Base-by-base conservation (phyloP, 1,140 invertebrate species). In the Dryas iulia region DNA sequence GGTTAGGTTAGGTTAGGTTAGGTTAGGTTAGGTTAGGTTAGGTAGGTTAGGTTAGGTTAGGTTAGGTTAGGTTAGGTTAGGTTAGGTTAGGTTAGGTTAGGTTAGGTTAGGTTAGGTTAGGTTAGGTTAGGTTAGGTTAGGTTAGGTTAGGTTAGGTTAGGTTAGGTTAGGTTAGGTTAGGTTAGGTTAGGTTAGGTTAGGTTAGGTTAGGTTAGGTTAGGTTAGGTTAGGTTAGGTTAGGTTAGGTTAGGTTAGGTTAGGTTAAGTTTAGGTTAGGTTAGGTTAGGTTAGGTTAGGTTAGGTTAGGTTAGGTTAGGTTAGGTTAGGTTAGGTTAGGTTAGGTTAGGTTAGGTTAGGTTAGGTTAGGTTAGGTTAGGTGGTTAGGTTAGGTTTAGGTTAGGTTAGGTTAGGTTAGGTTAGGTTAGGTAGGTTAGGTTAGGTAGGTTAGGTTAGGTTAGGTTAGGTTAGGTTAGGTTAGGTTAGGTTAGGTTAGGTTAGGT, bases 241-340 rank as follows among this genome's bases (percentile, higher is more conserved):
- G 31, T 60, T 39, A 24, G 59, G 31, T 60, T 39, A 24, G 59
- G 31, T 60, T 39, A 24, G 59, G 31, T 60, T 39, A 24, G 59
- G 31, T 61, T 52, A 28, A 35, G 71, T 74, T 28, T n/a, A 28
- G 26, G 26, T 28, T 28, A 28, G 26, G 26, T 28, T 28, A 28
- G 26, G 26, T 28, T 74, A 69, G 73, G 73, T 72, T 75, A 59
- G 69, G 73, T 71, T 74, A 62, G 71, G 61, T 64, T 66, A 52
- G 59, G 61, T 65, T 69, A 66, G 66, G 66, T 66, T 69, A 59
- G 57, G 71, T 67, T 81, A 69, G 77, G 78, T 72, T 81, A 73
- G 72, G 80, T 70, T 79, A 68, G 73, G 75, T 75, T 79, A 66
- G 71, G 74, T 72, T 76, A 71, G 74, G 76, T 75, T 76, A 71